These are phyloP conservation scores for Trissolcus basalis DNA, from an alignment of 1,140 invertebrate species.

Conservation along the genomic window DNA sequence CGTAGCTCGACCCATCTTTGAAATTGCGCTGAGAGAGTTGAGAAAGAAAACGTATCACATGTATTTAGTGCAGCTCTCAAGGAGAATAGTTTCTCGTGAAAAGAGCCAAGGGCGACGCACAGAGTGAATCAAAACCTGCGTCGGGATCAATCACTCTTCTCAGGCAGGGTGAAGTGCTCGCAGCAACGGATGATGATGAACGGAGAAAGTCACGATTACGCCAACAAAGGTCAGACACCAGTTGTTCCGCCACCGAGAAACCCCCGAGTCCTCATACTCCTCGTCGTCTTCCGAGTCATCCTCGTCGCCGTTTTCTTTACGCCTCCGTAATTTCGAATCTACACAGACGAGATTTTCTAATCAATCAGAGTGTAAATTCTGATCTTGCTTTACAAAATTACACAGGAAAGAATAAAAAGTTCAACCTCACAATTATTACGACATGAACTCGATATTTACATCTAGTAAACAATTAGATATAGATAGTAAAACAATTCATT, in stretches of 20 bases:
- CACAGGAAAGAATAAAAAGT: constrained; percentile 20
- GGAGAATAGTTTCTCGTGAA: constrained; percentile 44
- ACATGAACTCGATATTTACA: too few species aligned
- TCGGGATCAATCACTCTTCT: constrained; percentile 59
- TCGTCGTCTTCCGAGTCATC: constrained; percentile 61
- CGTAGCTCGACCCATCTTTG: constrained; percentile 19
- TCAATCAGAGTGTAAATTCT: constrained; percentile 22
- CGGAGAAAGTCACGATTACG: constrained; percentile 60
- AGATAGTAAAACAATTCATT: too few species aligned
- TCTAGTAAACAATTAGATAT: too few species aligned
- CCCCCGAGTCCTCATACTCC: constrained; percentile 69
- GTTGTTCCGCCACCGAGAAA: constrained; percentile 46
- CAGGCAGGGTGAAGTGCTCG: constrained; percentile 68
- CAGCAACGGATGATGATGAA: constrained; percentile 67
- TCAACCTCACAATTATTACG: neutral
- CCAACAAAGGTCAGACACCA: constrained; percentile 52
- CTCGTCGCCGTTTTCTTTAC: constrained; percentile 65
- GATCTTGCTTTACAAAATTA: neutral
- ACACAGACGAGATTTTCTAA: constrained; percentile 50
- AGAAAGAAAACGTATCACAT: constrained; percentile 56
- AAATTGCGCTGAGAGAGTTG: constrained; percentile 40
- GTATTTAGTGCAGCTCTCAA: constrained; percentile 51
- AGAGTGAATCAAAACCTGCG: constrained; percentile 39
- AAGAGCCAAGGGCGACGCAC: constrained; percentile 46
- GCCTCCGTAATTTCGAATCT: constrained; percentile 69